These are phyloP conservation scores for Otocyon megalotis DNA, from an alignment of 2,113 vertebrate genomes.

Conservation along the genomic window DNA sequence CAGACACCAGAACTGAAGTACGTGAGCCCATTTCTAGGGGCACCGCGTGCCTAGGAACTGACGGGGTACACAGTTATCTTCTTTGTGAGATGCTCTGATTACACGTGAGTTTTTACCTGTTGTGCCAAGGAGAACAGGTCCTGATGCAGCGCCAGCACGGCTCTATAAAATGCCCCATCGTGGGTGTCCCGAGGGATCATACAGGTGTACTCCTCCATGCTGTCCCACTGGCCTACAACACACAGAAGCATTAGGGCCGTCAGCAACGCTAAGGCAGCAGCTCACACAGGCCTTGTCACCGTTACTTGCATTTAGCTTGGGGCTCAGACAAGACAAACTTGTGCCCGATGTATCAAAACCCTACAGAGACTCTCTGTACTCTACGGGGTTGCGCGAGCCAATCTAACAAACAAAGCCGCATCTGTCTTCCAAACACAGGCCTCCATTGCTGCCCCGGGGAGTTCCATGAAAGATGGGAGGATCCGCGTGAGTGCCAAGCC, in stretches of 20 bases:
- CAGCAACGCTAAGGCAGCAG: background rate
- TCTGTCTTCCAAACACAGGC: slow-evolving; percentile 1
- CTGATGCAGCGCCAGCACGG: slow-evolving; percentile 97
- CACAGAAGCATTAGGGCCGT: background rate
- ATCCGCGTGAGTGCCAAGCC: background rate
- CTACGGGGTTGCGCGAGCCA: background rate
- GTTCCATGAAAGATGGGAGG: background rate
- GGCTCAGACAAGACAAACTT: background rate
- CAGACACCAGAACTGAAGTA: background rate
- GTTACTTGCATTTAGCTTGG: background rate
- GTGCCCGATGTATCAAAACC: background rate
- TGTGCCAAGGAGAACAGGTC: slow-evolving; percentile 99
- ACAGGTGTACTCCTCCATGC: slow-evolving; percentile 99
- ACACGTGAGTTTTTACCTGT: slow-evolving; percentile 88
- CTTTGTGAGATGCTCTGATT: background rate
- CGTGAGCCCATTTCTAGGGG: background rate
- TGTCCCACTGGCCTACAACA: slow-evolving; percentile 96
- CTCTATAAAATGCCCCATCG: slow-evolving; percentile 97
- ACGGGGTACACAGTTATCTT: accelerated
- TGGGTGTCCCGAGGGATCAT: slow-evolving; percentile 99
- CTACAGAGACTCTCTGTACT: background rate
- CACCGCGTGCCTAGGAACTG: background rate
- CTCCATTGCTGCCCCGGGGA: background rate
- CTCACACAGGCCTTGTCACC: background rate
- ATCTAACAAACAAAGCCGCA: background rate